These are phyloP conservation scores for Pao palembangensis DNA, from an alignment of 2,113 vertebrate species.

Conservation along the genomic window DNA sequence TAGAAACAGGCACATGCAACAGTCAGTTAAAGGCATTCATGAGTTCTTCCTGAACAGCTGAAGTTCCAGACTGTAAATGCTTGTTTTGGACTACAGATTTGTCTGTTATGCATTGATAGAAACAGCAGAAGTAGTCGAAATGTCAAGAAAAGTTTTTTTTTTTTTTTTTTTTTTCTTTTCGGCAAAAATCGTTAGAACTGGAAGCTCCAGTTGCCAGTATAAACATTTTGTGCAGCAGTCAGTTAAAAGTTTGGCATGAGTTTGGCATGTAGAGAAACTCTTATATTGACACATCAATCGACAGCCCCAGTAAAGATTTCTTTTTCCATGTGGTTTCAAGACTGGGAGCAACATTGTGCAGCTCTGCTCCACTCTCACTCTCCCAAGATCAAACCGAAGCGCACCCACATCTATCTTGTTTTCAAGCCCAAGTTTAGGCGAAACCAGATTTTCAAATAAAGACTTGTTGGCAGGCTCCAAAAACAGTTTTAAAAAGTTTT, in stretches of 20 bases:
- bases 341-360: not conserved
- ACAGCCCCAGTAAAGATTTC: constrained; percentile 2
- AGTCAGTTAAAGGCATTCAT: constrained; percentile 12
- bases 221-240: constrained; percentile 12
- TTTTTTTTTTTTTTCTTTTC: no score
- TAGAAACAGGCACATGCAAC: constrained; percentile 33
- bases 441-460: no score
- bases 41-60: no score
- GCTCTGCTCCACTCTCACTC: constrained; percentile 17
- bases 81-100: no score
- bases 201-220: constrained; percentile 6
- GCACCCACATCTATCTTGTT: constrained; percentile 27
- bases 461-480: no score
- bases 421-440: not conserved
- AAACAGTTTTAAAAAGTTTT: no score
- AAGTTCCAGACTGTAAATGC: no score
- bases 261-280: not conserved
- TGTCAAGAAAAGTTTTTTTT: no score
- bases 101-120: no score
- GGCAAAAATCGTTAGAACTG: not conserved
- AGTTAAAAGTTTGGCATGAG: constrained; percentile 15
- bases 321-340: constrained; percentile 35
- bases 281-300: constrained; percentile 2
- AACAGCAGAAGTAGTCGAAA: no score
- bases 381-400: constrained; percentile 42